Evolutionary conservation across 2,113 vertebrate species (phyloP), one percentile per base, ranked within the genome.

Genomic region (Spea multiplicata): DNA sequence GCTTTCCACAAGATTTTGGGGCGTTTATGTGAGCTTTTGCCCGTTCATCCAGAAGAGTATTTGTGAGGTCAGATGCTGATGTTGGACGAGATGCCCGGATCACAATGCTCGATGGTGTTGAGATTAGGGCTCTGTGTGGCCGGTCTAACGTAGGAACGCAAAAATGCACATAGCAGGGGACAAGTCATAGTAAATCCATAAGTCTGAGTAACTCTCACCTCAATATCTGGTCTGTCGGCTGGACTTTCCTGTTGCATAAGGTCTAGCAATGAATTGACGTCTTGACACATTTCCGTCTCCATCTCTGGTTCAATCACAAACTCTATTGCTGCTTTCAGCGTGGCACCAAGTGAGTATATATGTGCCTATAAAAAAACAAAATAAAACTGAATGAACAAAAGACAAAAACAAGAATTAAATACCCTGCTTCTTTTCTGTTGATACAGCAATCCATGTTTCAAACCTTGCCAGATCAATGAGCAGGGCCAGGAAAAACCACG

Each of bases 191-290:
- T 14, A 14, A 6, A 30, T 30, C 30, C 30, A n/a, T n/a, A n/a
- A 30, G 30, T 30, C 30, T 2, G 30, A 30, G 30, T 30, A 30
- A 8, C 5, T 66, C 45, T 74, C 89, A 97, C 97, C 96, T 96
- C 90, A 55, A 95, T 91, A 79, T 91, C 84, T 0, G 97, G 96
- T 70, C 97, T 90, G 79, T 92, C 90, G 66, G 90, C 89, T 0
- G 97, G 95, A 80, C 88, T 92, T 73, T 97, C 95, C 8, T 93
- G 94, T 88, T 98, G 95, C 97, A 98, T 99, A 90, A 91, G 93
- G 81, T 93, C 88, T 86, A 99, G 86, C 8, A 99, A 85, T 46
- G 71, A 81, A 81, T 87, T 91, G 8, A 95, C 86, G 78, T 97
- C 96, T 12, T 85, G 89, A 47, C 94, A 95, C 62, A 98, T 91